phyloP scores from a whole-genome alignment of 1,140 invertebrate genomes.

The Maconellicoccus hirsutus region DNA sequence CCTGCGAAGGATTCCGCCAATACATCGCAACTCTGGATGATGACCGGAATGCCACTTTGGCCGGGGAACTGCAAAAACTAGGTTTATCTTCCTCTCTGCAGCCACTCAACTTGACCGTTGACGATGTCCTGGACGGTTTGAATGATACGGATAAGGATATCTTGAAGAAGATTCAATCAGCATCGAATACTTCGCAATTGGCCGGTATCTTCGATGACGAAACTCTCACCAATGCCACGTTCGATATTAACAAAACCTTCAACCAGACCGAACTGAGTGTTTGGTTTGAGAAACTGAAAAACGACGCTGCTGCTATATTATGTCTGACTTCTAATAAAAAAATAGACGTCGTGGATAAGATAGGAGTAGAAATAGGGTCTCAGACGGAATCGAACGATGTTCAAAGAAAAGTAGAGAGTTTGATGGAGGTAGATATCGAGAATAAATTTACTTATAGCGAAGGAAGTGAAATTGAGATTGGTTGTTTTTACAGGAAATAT shows the following conservation, averaged over 20 bases:
- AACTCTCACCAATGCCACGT: slow-evolving; percentile 29
- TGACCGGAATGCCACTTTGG: slow-evolving; percentile 58
- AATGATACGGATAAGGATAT: not conserved
- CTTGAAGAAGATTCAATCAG: slow-evolving; percentile 45
- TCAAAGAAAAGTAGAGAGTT: slow-evolving; percentile 25
- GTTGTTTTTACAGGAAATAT: not conserved
- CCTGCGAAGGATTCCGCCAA: slow-evolving; percentile 51
- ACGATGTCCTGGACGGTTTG: not conserved
- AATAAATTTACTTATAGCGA: not conserved
- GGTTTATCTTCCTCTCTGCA: not conserved
- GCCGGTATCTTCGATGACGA: slow-evolving; percentile 40
- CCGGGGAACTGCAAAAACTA: slow-evolving; percentile 46
- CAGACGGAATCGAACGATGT: not conserved
- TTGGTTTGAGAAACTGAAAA: slow-evolving; percentile 49
- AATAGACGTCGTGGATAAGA: not conserved
- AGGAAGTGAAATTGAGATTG: not conserved
- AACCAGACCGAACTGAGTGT: slow-evolving; percentile 43
- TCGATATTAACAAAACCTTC: slow-evolving; percentile 31
- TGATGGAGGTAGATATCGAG: slow-evolving; percentile 1
- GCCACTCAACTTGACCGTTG: not conserved
- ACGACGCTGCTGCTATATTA: slow-evolving; percentile 53
- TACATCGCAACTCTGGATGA: slow-evolving; percentile 62
- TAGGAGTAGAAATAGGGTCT: not conserved
- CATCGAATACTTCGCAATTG: slow-evolving; percentile 51
- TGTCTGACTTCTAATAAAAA: slow-evolving; percentile 37